phyloP scores from a whole-genome alignment of 2,113 vertebrate species.

The Rhinichthys klamathensis region DNA sequence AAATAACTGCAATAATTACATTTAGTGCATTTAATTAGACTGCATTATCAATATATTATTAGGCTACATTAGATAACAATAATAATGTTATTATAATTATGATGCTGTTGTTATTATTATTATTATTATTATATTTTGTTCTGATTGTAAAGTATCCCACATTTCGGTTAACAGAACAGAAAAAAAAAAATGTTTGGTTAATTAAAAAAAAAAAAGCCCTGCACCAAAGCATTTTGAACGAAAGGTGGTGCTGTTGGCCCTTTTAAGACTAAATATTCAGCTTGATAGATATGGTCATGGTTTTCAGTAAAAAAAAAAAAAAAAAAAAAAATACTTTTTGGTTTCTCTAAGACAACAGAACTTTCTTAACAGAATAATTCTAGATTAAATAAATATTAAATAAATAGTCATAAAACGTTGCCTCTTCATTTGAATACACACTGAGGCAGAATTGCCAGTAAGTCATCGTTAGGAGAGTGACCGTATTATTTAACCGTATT shows the following conservation, averaged over 20 bases:
- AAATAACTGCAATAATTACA: background rate
- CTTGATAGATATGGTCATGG: too few relatives aligned
- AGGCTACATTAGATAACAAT: too few relatives aligned
- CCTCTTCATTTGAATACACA: too few relatives aligned
- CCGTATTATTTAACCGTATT: too few relatives aligned
- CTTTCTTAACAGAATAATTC: too few relatives aligned
- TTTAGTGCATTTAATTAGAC: background rate
- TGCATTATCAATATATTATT: background rate
- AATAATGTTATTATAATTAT: background rate
- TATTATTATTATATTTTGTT: background rate
- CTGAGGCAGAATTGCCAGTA: too few relatives aligned
- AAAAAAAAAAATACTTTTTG: too few relatives aligned
- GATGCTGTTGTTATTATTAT: background rate
- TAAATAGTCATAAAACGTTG: too few relatives aligned
- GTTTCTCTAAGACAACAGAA: too few relatives aligned
- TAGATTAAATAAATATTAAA: too few relatives aligned
- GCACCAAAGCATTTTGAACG: background rate
- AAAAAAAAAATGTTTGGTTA: background rate
- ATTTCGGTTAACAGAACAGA: background rate
- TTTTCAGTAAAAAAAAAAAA: too few relatives aligned
- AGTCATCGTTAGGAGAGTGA: too few relatives aligned
- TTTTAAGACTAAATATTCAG: background rate
- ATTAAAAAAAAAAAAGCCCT: background rate
- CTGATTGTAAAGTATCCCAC: background rate
- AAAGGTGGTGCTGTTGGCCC: constrained; percentile 4